Conservation (phyloP, 2,888 invertebrate genomes). For the Torymus aiolomorphi region DNA sequence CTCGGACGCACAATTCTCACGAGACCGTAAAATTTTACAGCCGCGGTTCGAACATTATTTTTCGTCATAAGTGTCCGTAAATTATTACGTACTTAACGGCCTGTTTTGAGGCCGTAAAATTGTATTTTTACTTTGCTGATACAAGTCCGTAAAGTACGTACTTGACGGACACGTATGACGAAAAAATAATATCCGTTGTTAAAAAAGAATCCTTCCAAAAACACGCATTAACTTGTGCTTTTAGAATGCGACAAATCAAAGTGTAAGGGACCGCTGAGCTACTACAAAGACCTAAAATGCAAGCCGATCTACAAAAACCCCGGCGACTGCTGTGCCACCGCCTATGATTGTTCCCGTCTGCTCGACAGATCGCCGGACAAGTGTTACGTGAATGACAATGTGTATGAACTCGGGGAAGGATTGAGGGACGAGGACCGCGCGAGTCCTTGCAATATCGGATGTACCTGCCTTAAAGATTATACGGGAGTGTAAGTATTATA, state of each 20-base stretch:
- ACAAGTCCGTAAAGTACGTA: too few species aligned
- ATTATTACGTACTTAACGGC: too few species aligned
- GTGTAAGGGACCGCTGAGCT: constrained; percentile 65
- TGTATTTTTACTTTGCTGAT: too few species aligned
- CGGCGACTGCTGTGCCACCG: constrained; percentile 64
- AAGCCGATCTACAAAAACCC: constrained; percentile 61
- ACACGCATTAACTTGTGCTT: constrained; percentile 29
- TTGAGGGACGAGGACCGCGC: constrained; percentile 63
- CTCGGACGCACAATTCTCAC: too few species aligned
- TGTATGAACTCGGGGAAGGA: constrained; percentile 63
- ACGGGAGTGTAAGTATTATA: background rate
- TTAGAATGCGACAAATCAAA: constrained; percentile 59
- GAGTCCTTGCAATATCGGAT: constrained; percentile 65
- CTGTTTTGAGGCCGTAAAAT: too few species aligned
- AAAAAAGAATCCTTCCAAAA: too few species aligned
- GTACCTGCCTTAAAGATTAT: constrained; percentile 54
- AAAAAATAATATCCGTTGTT: too few species aligned
- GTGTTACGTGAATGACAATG: constrained; percentile 65
- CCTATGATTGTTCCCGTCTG: constrained; percentile 65
- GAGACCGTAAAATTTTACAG: too few species aligned
- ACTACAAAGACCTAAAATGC: constrained; percentile 64
- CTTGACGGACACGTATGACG: too few species aligned
- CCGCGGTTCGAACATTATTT: too few species aligned
- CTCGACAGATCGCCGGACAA: constrained; percentile 59
- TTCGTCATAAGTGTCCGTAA: too few species aligned